phyloP scores from a whole-genome alignment of 2,888 invertebrate genomes.

The Scelioninae gen. 2 region DNA sequence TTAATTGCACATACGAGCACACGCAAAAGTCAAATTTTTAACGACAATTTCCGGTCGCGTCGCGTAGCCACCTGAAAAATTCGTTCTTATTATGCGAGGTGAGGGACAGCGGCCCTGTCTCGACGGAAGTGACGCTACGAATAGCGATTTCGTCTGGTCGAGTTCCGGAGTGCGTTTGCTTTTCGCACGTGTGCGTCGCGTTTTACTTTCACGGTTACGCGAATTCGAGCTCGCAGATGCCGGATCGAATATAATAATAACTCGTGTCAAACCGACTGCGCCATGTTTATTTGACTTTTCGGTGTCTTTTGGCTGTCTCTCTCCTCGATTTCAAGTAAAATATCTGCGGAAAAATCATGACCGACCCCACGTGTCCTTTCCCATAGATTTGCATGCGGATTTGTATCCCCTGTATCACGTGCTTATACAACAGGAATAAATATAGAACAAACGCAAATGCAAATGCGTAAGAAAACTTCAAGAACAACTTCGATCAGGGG shows the following conservation, averaged over 20 bases:
- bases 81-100: constrained; percentile 49
- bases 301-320: constrained; percentile 29
- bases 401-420: no score
- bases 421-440: no score
- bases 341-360: no score
- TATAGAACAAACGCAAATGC: no score
- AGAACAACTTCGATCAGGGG: no score
- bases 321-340: constrained; percentile 36
- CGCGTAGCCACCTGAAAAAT: constrained; percentile 47
- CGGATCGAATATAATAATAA: constrained; percentile 42
- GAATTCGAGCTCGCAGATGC: constrained; percentile 37
- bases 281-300: constrained; percentile 34
- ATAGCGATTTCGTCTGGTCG: constrained; percentile 55
- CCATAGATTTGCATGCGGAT: no score
- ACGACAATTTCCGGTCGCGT: constrained; percentile 29
- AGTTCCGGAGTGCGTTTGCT: constrained; percentile 54
- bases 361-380: no score
- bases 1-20: constrained; percentile 17
- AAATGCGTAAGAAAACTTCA: no score
- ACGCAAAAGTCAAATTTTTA: constrained; percentile 33
- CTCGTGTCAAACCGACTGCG: constrained; percentile 31
- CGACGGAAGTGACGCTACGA: constrained; percentile 55
- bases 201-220: constrained; percentile 35
- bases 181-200: constrained; percentile 40
- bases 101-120: constrained; percentile 43